Percentiles rank a stretch among this genome's conserved stretches.
These are phyloP conservation scores for Tetragonisca angustula DNA, from an alignment of 2,888 invertebrate genomes.

Conservation along the genomic window DNA sequence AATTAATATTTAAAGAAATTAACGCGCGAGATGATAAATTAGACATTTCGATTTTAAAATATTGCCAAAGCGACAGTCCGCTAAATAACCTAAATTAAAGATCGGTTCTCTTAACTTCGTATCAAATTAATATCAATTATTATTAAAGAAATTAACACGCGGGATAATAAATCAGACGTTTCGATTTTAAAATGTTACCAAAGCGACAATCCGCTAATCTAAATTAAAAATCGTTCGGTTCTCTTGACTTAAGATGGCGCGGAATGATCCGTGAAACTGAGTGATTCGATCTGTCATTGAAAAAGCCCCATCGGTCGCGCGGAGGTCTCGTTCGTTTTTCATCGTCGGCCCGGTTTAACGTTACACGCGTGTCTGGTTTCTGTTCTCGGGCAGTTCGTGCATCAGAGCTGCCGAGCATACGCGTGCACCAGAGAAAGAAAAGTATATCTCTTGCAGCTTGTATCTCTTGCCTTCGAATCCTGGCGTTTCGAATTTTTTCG, in stretches of 20 bases:
- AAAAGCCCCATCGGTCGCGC: constrained; percentile 33
- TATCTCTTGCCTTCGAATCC: constrained; percentile 65
- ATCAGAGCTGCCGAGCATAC: constrained; percentile 34
- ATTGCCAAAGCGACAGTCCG: no score
- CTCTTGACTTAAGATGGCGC: neutral
- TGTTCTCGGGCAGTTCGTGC: constrained; percentile 58
- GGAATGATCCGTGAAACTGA: constrained; percentile 19
- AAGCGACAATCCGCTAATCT: no score
- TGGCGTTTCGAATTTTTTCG: constrained; percentile 45
- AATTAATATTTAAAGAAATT: neutral
- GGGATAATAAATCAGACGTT: no score
- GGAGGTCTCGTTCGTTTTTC: constrained; percentile 45
- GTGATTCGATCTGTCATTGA: constrained; percentile 57
- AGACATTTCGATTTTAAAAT: neutral
- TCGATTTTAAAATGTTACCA: no score
- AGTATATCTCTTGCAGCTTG: constrained; percentile 30
- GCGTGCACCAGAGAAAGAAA: constrained; percentile 11
- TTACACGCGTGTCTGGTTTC: constrained; percentile 69
- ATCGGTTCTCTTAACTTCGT: no score
- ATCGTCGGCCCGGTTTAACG: constrained; percentile 58
- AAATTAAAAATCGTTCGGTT: no score
- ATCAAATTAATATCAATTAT: no score
- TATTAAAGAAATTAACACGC: no score
- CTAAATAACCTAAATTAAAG: no score
- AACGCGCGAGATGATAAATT: neutral